Percentiles rank a stretch among this genome's conserved stretches.
Conservation (phyloP, 2,888 invertebrate species). For the Tortrix viridana region DNA sequence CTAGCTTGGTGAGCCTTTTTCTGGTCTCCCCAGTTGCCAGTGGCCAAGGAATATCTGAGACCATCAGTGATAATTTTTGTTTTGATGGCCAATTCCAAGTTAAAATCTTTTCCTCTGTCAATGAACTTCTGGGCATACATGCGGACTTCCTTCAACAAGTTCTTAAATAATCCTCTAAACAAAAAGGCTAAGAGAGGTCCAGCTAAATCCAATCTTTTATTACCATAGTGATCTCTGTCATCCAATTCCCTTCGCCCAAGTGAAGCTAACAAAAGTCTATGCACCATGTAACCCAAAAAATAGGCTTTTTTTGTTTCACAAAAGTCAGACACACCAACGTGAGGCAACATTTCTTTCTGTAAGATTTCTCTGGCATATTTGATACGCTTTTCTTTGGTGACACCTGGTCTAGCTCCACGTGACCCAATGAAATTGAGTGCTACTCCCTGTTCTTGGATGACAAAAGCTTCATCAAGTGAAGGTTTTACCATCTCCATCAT, state of each 20-base stretch:
- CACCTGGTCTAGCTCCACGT: conserved; percentile 98
- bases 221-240: conserved; percentile 99
- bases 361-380: conserved; percentile 99
- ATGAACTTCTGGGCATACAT: conserved; percentile 99
- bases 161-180: conserved; percentile 98
- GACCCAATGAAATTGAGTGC: conserved; percentile 99
- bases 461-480: conserved; percentile 99
- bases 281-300: conserved; percentile 99
- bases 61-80: conserved; percentile 99
- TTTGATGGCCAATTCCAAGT: conserved; percentile 97
- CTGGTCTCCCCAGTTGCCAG: conserved; percentile 99
- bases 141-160: conserved; percentile 97
- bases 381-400: conserved; percentile 99
- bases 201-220: conserved; percentile 98
- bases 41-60: conserved; percentile 98
- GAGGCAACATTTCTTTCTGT: conserved; percentile 99
- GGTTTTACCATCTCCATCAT: conserved; percentile 99
- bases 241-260: conserved; percentile 98
- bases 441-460: conserved; percentile 99
- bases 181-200: conserved; percentile 98
- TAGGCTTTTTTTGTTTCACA: conserved; percentile 99
- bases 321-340: conserved; percentile 99
- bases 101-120: conserved; percentile 99
- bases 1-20: conserved; percentile 99
- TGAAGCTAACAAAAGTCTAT: conserved; percentile 96